These are phyloP conservation scores for Mesorhabditis sp. DNA, from an alignment of 2,888 invertebrate genomes.

Conservation along the genomic window DNA sequence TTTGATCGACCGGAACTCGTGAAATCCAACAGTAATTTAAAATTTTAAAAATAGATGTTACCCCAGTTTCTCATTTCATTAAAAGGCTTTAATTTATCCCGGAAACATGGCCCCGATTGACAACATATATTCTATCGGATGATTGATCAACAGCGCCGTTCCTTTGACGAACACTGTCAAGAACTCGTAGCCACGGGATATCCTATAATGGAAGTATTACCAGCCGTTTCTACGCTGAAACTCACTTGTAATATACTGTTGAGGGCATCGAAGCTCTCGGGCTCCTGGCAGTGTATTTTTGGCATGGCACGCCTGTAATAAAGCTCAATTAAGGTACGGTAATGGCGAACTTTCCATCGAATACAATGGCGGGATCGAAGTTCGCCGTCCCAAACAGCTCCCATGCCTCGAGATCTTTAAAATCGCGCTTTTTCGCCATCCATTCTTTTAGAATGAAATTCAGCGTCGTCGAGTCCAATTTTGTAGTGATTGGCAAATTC, in stretches of 20 bases:
- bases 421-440: background rate
- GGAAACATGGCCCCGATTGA: background rate
- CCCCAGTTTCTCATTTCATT: too few species aligned
- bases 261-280: background rate
- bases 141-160: background rate
- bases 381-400: background rate
- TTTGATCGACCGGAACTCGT: too few species aligned
- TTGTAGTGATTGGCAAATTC: background rate
- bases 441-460: background rate
- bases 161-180: background rate
- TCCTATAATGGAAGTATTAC: background rate
- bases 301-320: background rate
- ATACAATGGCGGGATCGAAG: background rate
- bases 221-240: background rate
- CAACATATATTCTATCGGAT: background rate
- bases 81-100: too few species aligned
- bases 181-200: background rate
- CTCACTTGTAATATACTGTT: background rate
- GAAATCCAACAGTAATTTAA: too few species aligned
- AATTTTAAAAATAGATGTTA: too few species aligned
- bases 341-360: background rate
- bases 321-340: background rate
- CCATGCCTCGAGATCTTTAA: background rate
- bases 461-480: background rate
- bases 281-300: conserved; percentile 1